Percentiles rank a stretch among this genome's conserved stretches.
Evolutionary conservation across 2,797 vertebrate genomes (phyloP).

Genomic region (Ispidina lecontei): DNA sequence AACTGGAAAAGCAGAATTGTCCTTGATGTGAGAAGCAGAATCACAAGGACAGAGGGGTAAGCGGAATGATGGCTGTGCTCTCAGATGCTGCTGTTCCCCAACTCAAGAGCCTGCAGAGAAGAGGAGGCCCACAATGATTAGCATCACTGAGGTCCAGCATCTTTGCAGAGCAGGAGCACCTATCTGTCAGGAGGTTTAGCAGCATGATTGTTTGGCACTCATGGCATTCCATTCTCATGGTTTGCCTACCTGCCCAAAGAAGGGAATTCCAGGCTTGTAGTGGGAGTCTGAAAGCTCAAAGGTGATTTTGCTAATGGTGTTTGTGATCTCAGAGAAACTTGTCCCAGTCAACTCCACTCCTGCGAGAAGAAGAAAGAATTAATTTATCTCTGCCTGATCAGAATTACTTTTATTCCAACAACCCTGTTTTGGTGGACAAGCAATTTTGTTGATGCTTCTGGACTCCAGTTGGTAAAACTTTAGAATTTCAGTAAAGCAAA

Average conservation of each 20-base stretch:
- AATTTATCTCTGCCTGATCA: not conserved
- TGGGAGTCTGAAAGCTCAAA: slow-evolving; percentile 65
- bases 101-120: not conserved
- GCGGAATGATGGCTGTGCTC: not conserved
- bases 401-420: not conserved
- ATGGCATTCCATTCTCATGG: not conserved
- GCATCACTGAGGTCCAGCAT: not conserved
- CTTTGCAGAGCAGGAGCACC: not conserved
- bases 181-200: not conserved
- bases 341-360: slow-evolving; percentile 69
- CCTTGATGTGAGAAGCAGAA: not conserved
- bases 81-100: not conserved
- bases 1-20: not conserved
- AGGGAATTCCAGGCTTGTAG: slow-evolving; percentile 76
- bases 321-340: slow-evolving; percentile 63
- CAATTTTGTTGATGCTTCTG: not conserved
- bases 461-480: not conserved
- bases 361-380: slow-evolving; percentile 42
- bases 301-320: slow-evolving; percentile 53
- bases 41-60: not conserved
- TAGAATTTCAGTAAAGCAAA: not conserved
- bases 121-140: not conserved
- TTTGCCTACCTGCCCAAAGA: slow-evolving; percentile 74
- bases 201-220: not conserved
- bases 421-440: not conserved